phyloP scores from a whole-genome alignment of 2,888 invertebrate species.

The Chalcosyrphus nemorum region DNA sequence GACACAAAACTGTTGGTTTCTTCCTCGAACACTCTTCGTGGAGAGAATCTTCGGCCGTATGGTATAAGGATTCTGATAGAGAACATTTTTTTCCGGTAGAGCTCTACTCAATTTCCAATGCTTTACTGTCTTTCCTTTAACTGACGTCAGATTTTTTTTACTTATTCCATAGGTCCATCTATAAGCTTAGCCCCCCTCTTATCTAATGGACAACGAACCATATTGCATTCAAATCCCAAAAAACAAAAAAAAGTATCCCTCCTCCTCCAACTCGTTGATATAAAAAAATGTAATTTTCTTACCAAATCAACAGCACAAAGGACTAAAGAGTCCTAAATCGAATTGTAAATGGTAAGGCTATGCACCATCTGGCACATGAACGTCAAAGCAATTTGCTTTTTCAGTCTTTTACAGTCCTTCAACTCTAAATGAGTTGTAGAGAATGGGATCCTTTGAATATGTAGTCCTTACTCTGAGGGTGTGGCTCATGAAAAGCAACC shows the following conservation, averaged over 20 bases:
- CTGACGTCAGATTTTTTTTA: too few species aligned
- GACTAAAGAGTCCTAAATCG: slow-evolving; percentile 4
- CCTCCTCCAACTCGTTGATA: not conserved
- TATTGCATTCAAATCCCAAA: not conserved
- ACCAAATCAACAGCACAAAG: not conserved
- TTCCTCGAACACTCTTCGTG: too few species aligned
- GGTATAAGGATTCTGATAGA: too few species aligned
- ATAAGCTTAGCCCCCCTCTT: not conserved
- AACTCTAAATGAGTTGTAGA: not conserved
- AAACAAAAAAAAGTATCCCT: not conserved
- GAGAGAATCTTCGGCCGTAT: too few species aligned
- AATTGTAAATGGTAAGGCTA: slow-evolving; percentile 18
- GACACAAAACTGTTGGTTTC: too few species aligned
- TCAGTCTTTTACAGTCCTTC: slow-evolving; percentile 19
- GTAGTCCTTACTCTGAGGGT: not conserved
- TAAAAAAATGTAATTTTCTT: not conserved
- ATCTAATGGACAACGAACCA: not conserved
- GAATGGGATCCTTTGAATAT: not conserved
- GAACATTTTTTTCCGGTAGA: too few species aligned
- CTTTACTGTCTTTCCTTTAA: too few species aligned
- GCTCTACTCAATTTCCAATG: too few species aligned
- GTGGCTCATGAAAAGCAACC: not conserved
- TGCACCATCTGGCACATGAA: slow-evolving; percentile 38
- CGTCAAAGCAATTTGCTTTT: slow-evolving; percentile 39
- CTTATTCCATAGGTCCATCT: not conserved